Base-by-base conservation (phyloP, 2,888 invertebrate genomes). In the Nycteola revayana region DNA sequence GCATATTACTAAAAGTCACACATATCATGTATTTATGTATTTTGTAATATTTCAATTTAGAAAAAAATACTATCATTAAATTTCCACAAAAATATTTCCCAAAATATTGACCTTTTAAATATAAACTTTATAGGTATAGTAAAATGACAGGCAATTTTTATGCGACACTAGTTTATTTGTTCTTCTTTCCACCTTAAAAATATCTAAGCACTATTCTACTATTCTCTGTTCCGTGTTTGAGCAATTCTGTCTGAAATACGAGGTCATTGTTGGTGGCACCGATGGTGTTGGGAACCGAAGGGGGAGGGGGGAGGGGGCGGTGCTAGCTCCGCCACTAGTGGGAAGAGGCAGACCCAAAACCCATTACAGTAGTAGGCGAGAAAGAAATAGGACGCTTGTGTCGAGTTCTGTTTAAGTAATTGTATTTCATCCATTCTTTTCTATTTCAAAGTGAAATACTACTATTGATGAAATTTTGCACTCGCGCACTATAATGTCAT, bases 221-320 rank as follows among this genome's bases (percentile, higher is more conserved):
- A 83, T 83, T 78, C 79, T 71, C 75, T 79, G 78, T 83, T 83
- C 85, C 74, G 72, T 81, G 78, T 86, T 87, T 78, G 78, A 84
- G 83, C 85, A 87, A 88, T 87, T 87, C 81, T 75, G 74, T 68
- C 85, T 87, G 80, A 87, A 88, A 87, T 88, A 88, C 85, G 87
- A 80, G 87, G 87, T 86, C 88, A 84, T 87, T 86, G 87, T 84
- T 82, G 86, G 84, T 84, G 83, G 84, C 84, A 81, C 77, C 78
- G 76, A 75, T 76, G 76, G 78, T 72, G 74, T 71, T 66, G 75
- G 80, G 70, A 70, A 65, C 69, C 63, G 71, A 60, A 59, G 74
- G 66, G 46, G 41, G 60, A 56, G 46, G 58, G 41, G 51, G 59
- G 60, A 61, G 70, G 68, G 59, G 66, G 66, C 56, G 60, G 66